Percentiles rank a stretch among this genome's conserved stretches.
Conservation (phyloP, 2,888 invertebrate species). For the Luffia ferchaultella region DNA sequence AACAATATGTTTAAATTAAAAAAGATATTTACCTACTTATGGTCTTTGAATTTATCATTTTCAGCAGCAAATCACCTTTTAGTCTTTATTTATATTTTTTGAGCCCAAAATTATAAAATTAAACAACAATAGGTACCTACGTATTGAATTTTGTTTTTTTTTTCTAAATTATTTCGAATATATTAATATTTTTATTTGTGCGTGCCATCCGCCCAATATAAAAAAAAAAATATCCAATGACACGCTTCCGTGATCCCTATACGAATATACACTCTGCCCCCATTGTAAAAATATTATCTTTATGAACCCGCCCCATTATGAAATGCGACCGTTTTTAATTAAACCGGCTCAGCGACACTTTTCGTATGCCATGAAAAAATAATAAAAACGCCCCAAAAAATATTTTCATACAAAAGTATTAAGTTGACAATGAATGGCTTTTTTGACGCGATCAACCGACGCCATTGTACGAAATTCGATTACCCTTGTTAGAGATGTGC, state of each 20-base stretch:
- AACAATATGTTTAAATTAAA: no score
- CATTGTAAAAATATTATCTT: conserved; percentile 46
- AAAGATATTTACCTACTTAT: no score
- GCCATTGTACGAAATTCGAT: conserved; percentile 53
- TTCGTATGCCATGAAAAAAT: conserved; percentile 3
- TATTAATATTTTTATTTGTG: no score
- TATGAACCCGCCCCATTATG: conserved; percentile 35
- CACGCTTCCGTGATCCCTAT: neutral
- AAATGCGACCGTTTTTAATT: conserved; percentile 48
- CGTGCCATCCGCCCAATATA: no score
- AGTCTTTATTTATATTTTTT: no score
- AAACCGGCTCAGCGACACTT: conserved; percentile 37
- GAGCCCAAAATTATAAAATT: no score
- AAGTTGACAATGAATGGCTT: conserved; percentile 47
- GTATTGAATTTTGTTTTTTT: no score
- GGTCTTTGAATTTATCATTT: no score
- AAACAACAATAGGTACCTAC: no score
- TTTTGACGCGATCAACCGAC: conserved; percentile 46
- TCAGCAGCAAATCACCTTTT: no score
- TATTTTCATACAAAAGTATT: conserved; percentile 25
- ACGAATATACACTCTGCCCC: neutral
- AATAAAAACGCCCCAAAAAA: conserved; percentile 12
- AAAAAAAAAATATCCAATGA: neutral
- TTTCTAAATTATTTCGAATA: no score
- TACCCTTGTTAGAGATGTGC: conserved; percentile 36